phyloP scores from a whole-genome alignment of 2,113 vertebrate species.

The Eulacestoma nigropectus region DNA sequence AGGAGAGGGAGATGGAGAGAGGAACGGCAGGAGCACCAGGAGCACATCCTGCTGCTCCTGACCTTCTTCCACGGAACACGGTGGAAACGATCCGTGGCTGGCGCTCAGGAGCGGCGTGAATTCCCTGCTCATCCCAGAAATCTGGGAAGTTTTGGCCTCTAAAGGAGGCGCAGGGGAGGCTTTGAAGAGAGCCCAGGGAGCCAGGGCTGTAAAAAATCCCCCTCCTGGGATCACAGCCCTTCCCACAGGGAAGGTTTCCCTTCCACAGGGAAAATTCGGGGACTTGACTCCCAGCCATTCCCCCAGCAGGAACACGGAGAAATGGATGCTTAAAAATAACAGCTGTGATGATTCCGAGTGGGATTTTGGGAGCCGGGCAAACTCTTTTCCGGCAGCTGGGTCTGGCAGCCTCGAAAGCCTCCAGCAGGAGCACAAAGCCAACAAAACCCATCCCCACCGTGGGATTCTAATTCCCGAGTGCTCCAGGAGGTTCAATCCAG shows the following conservation, averaged over 20 bases:
- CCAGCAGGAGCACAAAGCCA: constrained; percentile 33
- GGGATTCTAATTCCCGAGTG: neutral
- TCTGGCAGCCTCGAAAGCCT: neutral
- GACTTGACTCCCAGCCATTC: neutral
- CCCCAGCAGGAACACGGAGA: neutral
- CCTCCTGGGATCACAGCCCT: neutral
- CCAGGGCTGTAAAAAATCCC: neutral
- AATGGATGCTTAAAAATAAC: neutral
- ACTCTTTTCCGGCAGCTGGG: neutral
- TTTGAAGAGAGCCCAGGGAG: neutral
- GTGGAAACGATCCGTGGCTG: rapidly evolving
- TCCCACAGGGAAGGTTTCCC: neutral
- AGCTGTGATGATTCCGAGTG: neutral
- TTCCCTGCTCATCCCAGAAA: neutral
- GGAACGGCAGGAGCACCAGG: neutral
- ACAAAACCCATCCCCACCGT: neutral
- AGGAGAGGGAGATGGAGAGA: neutral
- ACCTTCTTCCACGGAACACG: rapidly evolving
- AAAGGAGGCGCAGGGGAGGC: neutral
- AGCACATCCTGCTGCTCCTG: neutral
- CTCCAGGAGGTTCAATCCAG: neutral
- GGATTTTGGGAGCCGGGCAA: neutral
- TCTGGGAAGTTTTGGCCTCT: neutral
- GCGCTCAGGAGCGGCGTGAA: neutral
- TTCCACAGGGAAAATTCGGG: neutral